Conservation (phyloP, 2,888 invertebrate species). For the Megalurothrips usitatus region DNA sequence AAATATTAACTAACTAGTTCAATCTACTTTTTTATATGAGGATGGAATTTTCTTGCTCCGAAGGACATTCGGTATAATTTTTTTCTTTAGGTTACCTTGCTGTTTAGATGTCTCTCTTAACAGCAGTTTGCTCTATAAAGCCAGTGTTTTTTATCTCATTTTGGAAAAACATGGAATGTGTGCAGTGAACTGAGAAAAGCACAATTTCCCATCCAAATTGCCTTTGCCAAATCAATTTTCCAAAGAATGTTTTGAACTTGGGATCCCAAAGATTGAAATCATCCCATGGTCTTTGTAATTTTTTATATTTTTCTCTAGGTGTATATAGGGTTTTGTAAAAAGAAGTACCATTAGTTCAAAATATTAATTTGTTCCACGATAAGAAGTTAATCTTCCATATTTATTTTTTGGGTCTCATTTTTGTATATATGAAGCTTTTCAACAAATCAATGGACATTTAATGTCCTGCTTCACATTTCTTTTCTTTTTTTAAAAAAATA, state of each 20-base stretch:
- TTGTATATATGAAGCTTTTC: conserved; percentile 37
- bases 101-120: conserved; percentile 31
- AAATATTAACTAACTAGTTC: conserved; percentile 37
- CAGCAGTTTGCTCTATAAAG: background rate
- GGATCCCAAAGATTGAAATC: background rate
- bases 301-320: conserved; percentile 39
- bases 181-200: conserved; percentile 13
- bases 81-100: conserved; percentile 34
- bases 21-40: conserved; percentile 38
- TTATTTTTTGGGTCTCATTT: conserved; percentile 41
- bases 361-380: conserved; percentile 38
- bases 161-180: background rate
- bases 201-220: conserved; percentile 9
- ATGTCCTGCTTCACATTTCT: conserved; percentile 30
- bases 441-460: conserved; percentile 7
- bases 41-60: conserved; percentile 8
- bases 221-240: background rate
- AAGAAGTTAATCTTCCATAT: conserved; percentile 38
- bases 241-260: conserved; percentile 9
- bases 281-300: conserved; percentile 33
- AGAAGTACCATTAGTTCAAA: conserved; percentile 39
- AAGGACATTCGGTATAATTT: conserved; percentile 17
- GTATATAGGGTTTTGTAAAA: conserved; percentile 42
- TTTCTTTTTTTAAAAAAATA: conserved; percentile 32
- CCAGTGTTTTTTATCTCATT: background rate